Percentiles rank a stretch among this genome's conserved stretches.
phyloP scores from a whole-genome alignment of 2,888 invertebrate species.

The Pomacea canaliculata region DNA sequence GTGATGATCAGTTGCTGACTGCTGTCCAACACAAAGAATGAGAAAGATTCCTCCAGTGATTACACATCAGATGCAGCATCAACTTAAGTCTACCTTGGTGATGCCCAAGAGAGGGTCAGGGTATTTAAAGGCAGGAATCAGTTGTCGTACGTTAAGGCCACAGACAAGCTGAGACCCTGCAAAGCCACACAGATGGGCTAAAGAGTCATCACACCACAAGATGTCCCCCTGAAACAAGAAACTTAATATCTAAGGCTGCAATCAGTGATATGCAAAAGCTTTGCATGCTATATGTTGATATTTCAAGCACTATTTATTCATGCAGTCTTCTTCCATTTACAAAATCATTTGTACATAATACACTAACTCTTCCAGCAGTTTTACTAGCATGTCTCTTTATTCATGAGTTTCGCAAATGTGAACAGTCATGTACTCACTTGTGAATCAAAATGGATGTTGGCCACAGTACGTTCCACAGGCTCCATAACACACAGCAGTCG shows the following conservation, averaged over 20 bases:
- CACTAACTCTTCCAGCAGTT: too few species aligned
- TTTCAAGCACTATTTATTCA: too few species aligned
- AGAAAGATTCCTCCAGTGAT: not conserved
- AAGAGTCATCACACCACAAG: slow-evolving; percentile 62
- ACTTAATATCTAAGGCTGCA: too few species aligned
- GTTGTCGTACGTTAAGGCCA: slow-evolving; percentile 58
- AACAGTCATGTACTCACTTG: slow-evolving; percentile 43
- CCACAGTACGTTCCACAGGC: slow-evolving; percentile 77
- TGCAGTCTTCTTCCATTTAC: too few species aligned
- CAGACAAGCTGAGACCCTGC: slow-evolving; percentile 52
- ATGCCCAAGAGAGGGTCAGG: slow-evolving; percentile 46
- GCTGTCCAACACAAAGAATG: too few species aligned
- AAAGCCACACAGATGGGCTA: slow-evolving; percentile 66
- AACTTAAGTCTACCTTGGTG: slow-evolving; percentile 48
- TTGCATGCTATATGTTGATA: too few species aligned
- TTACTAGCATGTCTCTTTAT: too few species aligned
- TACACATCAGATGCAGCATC: not conserved
- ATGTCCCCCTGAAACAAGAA: slow-evolving; percentile 62
- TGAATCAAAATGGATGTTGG: slow-evolving; percentile 71
- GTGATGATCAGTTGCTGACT: too few species aligned
- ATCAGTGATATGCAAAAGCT: too few species aligned
- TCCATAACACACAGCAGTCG: slow-evolving; percentile 78
- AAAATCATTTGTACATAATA: too few species aligned
- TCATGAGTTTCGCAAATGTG: too few species aligned
- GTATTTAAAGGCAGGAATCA: slow-evolving; percentile 65